Evolutionary conservation across 2,797 vertebrate genomes (phyloP).

Genomic region (Corythornis leucogaster): DNA sequence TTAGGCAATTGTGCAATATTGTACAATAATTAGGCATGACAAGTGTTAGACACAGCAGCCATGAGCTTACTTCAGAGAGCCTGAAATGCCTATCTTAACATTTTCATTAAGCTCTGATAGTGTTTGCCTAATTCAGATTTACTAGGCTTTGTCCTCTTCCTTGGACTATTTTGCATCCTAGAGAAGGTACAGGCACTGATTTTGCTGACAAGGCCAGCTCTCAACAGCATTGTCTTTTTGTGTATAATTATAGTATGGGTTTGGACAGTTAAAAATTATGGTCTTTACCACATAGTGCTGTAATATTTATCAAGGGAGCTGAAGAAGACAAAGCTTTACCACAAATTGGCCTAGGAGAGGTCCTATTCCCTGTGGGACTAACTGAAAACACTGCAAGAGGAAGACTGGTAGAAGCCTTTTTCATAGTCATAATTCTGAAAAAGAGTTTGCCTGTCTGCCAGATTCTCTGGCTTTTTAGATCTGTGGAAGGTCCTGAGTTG

Average conservation of each 20-base stretch:
- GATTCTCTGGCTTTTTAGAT: neutral
- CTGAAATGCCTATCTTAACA: neutral
- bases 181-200: neutral
- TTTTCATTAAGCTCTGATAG: neutral
- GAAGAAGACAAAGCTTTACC: slow-evolving; percentile 24
- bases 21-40: neutral
- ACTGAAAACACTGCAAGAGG: neutral
- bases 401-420: neutral
- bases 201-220: neutral
- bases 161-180: neutral
- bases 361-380: neutral
- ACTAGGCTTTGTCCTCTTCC: neutral
- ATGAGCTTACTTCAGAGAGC: neutral
- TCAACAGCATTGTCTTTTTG: neutral
- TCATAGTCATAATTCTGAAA: neutral
- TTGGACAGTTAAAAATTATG: neutral
- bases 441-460: neutral
- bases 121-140: neutral
- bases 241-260: neutral
- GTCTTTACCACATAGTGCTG: neutral
- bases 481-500: neutral
- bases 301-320: slow-evolving; percentile 7
- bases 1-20: neutral
- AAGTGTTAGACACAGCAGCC: neutral
- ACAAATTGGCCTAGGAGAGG: neutral